phyloP scores from a whole-genome alignment of 2,888 invertebrate species.

The Baronia brevicornis region DNA sequence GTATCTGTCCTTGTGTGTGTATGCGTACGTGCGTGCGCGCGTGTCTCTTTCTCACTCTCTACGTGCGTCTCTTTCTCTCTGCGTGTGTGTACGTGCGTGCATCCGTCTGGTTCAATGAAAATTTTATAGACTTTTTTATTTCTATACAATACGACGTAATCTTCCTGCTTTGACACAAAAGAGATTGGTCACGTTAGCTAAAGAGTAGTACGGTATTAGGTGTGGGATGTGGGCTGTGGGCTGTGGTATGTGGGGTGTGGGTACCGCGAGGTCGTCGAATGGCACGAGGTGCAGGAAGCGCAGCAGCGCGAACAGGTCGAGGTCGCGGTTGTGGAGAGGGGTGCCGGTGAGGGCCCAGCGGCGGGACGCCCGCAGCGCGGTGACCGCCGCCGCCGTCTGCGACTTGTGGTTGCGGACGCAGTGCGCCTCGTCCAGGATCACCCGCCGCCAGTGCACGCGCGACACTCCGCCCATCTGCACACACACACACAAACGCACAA shows the following conservation, averaged over 20 bases:
- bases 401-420: constrained; percentile 91
- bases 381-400: constrained; percentile 80
- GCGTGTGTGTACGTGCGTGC: neutral
- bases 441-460: constrained; percentile 86
- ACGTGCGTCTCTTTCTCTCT: no score
- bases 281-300: constrained; percentile 91
- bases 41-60: no score
- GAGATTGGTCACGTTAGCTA: no score
- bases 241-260: constrained; percentile 15
- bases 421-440: constrained; percentile 96
- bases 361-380: constrained; percentile 60
- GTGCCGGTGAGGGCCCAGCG: constrained; percentile 92
- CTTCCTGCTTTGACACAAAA: no score
- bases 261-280: constrained; percentile 86
- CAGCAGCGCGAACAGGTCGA: constrained; percentile 85
- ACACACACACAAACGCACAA: constrained; percentile 17
- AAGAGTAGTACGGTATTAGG: neutral
- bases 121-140: no score
- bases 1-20: no score
- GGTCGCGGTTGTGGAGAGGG: constrained; percentile 95
- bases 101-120: neutral
- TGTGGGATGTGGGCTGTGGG: neutral
- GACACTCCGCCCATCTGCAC: constrained; percentile 74
- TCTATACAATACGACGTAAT: no score
- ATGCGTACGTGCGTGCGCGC: no score